phyloP scores from a whole-genome alignment of 2,888 invertebrate species.

The Lasioglossum malachurum region DNA sequence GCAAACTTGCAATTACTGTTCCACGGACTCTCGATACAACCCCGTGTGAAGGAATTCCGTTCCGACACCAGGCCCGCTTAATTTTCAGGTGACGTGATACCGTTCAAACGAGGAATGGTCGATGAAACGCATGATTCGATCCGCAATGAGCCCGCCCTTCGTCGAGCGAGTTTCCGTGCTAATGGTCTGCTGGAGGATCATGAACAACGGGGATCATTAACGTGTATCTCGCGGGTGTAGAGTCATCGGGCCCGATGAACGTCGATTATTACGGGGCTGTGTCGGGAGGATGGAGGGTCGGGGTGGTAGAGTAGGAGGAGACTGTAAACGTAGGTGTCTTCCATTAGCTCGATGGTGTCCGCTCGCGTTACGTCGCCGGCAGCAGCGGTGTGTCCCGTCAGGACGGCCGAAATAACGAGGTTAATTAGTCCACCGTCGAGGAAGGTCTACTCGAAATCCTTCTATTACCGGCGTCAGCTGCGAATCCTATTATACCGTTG shows the following conservation, averaged over 20 bases:
- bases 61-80: not conserved
- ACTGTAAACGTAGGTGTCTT: constrained; percentile 50
- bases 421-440: constrained; percentile 64
- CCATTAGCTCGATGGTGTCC: constrained; percentile 41
- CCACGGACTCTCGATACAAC: not conserved
- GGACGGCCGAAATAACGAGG: constrained; percentile 66
- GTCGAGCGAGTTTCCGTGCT: not conserved
- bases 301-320: not conserved
- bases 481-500: constrained; percentile 61
- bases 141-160: not conserved
- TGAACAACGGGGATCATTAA: constrained; percentile 33
- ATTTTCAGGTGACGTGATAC: not conserved
- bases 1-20: too few relatives aligned
- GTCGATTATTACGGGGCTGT: constrained; percentile 32
- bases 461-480: constrained; percentile 70
- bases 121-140: constrained; percentile 4
- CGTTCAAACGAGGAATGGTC: not conserved
- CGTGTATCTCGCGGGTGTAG: constrained; percentile 15
- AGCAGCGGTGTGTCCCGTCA: constrained; percentile 35
- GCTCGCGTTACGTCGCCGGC: constrained; percentile 48
- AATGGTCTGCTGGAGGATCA: constrained; percentile 5
- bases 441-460: constrained; percentile 64
- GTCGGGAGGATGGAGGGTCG: not conserved
- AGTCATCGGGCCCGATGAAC: constrained; percentile 28
- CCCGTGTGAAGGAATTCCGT: too few relatives aligned